Base-by-base conservation (phyloP, 2,113 vertebrate species). In the Fregetta grallaria region DNA sequence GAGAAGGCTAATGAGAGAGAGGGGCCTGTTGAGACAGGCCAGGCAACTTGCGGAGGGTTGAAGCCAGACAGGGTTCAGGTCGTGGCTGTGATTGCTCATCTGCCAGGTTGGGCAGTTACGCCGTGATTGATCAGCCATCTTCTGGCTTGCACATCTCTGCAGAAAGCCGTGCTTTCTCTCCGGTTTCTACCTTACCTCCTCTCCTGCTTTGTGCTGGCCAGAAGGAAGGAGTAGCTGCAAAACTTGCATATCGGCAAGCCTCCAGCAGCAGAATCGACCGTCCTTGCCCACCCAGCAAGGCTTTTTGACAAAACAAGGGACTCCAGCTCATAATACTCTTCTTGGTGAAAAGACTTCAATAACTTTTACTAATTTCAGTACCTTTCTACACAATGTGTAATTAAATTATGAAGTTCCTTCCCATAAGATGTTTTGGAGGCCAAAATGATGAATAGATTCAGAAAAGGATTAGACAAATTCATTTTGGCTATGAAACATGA, bases 341-440 rank as follows among this genome's bases (percentile, higher is more conserved):
- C 47, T 55, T 53, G 26, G 20, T 47, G 67, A 17, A 80, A 90
- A 88, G 29, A 53, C 20, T n/a, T 65, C 7, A 83, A 83, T 80
- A 76, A 82, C 55, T 78, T 93, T 65, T 77, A 75, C 68, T 90
- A 56, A 87, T 76, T 92, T 91, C 91, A 77, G n/a, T 82, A 91
- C 47, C 38, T 77, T 94, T 94, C 77, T 23, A 86, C 45, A 71
- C 58, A 55, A 72, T 30, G 8, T 20, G 58, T 73, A 73, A 95
- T 90, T 90, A 90, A 94, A 92, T 93, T 32, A 82, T 36, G 44
- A 79, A 56, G 30, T 42, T 82, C 63, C 30, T 88, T 79, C 40
- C 53, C 11, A 3, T 29, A 82, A 70, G 58, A 75, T 68, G 53
- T 76, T 90, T 45, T 34, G 27, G 71, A 79, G 59, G 26, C 42